phyloP scores from a whole-genome alignment of 2,797 vertebrate species.

The Hippoglossus hippoglossus region DNA sequence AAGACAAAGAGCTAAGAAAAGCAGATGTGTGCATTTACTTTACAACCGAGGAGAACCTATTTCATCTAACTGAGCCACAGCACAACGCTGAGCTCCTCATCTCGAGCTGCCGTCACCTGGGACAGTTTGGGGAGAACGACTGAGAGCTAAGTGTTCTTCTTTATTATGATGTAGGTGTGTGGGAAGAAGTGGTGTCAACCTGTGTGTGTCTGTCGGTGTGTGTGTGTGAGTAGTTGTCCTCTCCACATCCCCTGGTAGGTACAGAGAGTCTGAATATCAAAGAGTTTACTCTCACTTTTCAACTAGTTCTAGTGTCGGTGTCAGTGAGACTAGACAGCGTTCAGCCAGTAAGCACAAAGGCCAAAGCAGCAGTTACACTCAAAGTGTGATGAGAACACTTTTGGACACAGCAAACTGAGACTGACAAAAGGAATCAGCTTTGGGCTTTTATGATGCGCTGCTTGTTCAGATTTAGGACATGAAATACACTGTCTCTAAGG shows the following conservation, averaged over 20 bases:
- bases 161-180: neutral
- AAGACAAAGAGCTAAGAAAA: conserved; percentile 47
- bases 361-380: conserved; percentile 1
- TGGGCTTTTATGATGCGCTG: neutral
- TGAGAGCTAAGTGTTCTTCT: conserved; percentile 5
- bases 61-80: conserved; percentile 1
- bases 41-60: conserved; percentile 8
- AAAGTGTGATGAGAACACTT: conserved; percentile 21
- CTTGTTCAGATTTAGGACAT: neutral
- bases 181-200: conserved; percentile 3
- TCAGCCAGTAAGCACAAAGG: neutral
- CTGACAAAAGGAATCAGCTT: conserved; percentile 17
- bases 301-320: neutral
- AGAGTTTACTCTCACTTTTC: conserved; percentile 1
- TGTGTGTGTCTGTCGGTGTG: neutral
- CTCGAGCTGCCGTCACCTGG: conserved; percentile 44
- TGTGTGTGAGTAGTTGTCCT: neutral
- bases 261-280: neutral
- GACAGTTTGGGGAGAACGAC: conserved; percentile 12
- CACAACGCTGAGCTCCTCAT: conserved; percentile 36
- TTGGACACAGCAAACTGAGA: conserved; percentile 35
- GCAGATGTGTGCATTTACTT: conserved; percentile 18
- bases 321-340: neutral
- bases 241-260: neutral
- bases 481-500: neutral